Evolutionary conservation across 1,140 invertebrate species (phyloP).

Genomic region (Halyomorpha halys): DNA sequence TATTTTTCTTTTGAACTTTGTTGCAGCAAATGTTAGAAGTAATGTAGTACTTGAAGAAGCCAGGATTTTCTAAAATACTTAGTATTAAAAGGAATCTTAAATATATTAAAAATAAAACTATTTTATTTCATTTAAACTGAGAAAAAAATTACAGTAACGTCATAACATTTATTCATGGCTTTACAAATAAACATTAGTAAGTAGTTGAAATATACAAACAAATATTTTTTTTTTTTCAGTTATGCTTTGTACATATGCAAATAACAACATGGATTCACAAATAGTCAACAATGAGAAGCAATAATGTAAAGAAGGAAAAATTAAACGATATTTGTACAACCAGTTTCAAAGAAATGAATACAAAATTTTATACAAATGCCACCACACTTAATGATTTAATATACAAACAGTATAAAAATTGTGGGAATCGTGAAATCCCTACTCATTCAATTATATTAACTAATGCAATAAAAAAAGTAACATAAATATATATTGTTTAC

Average conservation of each 20-base stretch:
- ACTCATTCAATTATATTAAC: constrained; percentile 1
- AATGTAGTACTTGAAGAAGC: too few relatives aligned
- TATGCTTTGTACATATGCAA: constrained; percentile 4
- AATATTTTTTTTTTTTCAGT: background rate
- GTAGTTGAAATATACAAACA: constrained; percentile 10
- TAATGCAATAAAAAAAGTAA: constrained; percentile 10
- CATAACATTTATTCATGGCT: constrained; percentile 11
- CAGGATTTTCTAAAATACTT: too few relatives aligned
- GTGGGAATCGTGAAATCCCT: background rate
- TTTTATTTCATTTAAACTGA: too few relatives aligned
- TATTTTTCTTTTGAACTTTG: too few relatives aligned
- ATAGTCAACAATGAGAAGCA: constrained; percentile 17
- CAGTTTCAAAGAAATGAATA: constrained; percentile 2
- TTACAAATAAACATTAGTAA: constrained; percentile 17
- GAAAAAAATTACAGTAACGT: constrained; percentile 1
- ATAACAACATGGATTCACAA: constrained; percentile 15
- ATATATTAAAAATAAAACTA: too few relatives aligned
- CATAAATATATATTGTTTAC: constrained; percentile 18
- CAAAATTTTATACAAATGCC: constrained; percentile 7
- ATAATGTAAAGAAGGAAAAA: constrained; percentile 6
- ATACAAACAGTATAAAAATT: background rate
- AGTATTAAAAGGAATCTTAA: too few relatives aligned
- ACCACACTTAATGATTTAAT: background rate
- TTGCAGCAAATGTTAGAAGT: too few relatives aligned
- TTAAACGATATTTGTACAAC: background rate